Conservation (phyloP, 2,888 invertebrate species). For the Apotomis turbidana region DNA sequence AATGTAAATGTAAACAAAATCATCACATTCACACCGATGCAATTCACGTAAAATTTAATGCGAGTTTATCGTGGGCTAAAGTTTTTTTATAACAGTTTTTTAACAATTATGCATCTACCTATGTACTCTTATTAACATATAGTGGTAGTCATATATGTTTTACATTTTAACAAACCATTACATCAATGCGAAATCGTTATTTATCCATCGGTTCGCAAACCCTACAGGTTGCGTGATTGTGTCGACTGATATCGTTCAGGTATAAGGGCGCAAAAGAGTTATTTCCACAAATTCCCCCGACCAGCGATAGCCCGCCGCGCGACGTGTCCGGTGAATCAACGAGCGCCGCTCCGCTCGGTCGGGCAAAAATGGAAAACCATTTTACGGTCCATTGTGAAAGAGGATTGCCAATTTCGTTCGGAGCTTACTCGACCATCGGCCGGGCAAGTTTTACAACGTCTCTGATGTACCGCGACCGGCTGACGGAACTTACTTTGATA, state of each 20-base stretch:
- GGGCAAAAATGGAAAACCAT: slow-evolving; percentile 83
- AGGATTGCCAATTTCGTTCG: slow-evolving; percentile 83
- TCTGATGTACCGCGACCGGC: slow-evolving; percentile 73
- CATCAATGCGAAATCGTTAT: background rate
- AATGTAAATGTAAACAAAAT: too few species aligned
- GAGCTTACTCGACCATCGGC: slow-evolving; percentile 80
- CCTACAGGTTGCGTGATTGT: slow-evolving; percentile 23
- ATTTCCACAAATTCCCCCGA: slow-evolving; percentile 72
- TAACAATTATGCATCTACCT: too few species aligned
- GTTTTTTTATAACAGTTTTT: too few species aligned
- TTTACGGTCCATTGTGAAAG: slow-evolving; percentile 84
- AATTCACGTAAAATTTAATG: too few species aligned
- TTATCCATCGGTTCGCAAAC: background rate
- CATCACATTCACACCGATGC: too few species aligned
- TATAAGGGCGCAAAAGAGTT: slow-evolving; percentile 68
- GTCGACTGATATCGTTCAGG: slow-evolving; percentile 44
- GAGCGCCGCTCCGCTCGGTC: slow-evolving; percentile 78
- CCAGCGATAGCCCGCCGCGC: slow-evolving; percentile 75
- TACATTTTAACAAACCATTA: too few species aligned
- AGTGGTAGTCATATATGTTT: too few species aligned
- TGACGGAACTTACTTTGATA: slow-evolving; percentile 63
- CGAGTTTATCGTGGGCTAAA: too few species aligned
- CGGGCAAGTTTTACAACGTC: slow-evolving; percentile 78
- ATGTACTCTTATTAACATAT: too few species aligned
- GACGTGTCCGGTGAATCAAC: slow-evolving; percentile 82